Conservation (phyloP, 1,140 invertebrate genomes). For the Heliothis virescens region DNA sequence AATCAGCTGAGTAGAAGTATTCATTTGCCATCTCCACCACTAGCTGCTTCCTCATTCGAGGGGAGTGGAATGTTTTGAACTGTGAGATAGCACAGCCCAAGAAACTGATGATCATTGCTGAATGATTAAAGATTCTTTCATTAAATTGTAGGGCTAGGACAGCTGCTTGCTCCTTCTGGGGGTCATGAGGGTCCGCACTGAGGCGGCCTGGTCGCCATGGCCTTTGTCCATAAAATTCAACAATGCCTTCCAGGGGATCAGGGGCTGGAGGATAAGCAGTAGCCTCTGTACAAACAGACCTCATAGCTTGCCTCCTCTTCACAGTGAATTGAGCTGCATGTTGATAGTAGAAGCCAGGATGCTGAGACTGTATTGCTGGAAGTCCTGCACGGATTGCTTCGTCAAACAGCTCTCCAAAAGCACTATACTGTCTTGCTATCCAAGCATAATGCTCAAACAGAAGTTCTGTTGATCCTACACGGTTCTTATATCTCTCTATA, state of each 20-base stretch:
- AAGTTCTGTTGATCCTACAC: constrained; percentile 92
- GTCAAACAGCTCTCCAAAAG: constrained; percentile 98
- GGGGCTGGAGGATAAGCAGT: constrained; percentile 87
- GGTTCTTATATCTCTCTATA: constrained; percentile 94
- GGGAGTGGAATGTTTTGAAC: constrained; percentile 97
- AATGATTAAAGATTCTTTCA: constrained; percentile 94
- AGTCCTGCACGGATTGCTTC: constrained; percentile 96
- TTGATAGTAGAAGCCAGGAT: constrained; percentile 98
- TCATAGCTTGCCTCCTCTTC: constrained; percentile 91
- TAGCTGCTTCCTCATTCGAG: constrained; percentile 95
- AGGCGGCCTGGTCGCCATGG: constrained; percentile 95
- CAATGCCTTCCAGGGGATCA: constrained; percentile 89
- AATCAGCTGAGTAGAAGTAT: constrained; percentile 95
- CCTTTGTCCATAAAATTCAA: constrained; percentile 98
- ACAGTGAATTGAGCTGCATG: constrained; percentile 95
- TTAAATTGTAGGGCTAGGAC: constrained; percentile 93
- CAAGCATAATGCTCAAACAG: constrained; percentile 98
- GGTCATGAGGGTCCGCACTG: constrained; percentile 93
- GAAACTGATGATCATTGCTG: constrained; percentile 93
- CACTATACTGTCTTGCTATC: constrained; percentile 97
- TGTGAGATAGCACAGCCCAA: constrained; percentile 96
- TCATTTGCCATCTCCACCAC: constrained; percentile 98
- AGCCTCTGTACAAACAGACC: constrained; percentile 91
- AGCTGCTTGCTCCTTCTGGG: constrained; percentile 91
- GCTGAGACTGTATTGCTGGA: constrained; percentile 96